Evolutionary conservation across 2,113 vertebrate genomes (phyloP).

Genomic region (Nycticebus coucang): DNA sequence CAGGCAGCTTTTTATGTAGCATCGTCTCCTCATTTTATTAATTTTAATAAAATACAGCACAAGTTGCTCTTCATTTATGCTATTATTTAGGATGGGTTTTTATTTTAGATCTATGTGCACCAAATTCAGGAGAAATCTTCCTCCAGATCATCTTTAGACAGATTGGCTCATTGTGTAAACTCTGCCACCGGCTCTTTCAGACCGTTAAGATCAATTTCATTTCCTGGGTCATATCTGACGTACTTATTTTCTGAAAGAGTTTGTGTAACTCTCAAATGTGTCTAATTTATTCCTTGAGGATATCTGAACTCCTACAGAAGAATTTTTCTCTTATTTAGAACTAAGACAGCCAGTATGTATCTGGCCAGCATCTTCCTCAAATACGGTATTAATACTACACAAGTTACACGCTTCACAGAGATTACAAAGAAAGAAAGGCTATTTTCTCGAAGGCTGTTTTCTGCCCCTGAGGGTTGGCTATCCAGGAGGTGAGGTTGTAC

Average conservation of each 20-base stretch:
- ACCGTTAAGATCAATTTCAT: neutral
- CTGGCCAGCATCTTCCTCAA: constrained; percentile 19
- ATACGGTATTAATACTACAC: neutral
- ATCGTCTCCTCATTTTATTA: neutral
- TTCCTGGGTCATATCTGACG: neutral
- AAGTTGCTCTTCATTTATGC: neutral
- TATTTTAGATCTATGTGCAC: neutral
- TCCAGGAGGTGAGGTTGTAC: neutral
- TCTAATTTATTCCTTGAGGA: neutral
- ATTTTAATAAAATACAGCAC: neutral
- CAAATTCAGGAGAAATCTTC: neutral
- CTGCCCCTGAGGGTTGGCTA: neutral
- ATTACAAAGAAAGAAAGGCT: neutral
- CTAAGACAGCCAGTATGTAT: neutral
- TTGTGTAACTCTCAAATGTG: neutral
- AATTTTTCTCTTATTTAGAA: neutral
- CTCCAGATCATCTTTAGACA: neutral
- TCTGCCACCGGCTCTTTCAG: neutral
- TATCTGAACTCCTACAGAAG: neutral
- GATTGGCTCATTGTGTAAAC: neutral
- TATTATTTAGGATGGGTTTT: neutral
- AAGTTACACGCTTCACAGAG: constrained; percentile 36
- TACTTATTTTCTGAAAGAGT: constrained; percentile 50
- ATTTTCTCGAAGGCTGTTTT: neutral
- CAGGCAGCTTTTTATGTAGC: neutral